phyloP scores from a whole-genome alignment of 1,140 invertebrate species.

The Orchesella cincta region DNA sequence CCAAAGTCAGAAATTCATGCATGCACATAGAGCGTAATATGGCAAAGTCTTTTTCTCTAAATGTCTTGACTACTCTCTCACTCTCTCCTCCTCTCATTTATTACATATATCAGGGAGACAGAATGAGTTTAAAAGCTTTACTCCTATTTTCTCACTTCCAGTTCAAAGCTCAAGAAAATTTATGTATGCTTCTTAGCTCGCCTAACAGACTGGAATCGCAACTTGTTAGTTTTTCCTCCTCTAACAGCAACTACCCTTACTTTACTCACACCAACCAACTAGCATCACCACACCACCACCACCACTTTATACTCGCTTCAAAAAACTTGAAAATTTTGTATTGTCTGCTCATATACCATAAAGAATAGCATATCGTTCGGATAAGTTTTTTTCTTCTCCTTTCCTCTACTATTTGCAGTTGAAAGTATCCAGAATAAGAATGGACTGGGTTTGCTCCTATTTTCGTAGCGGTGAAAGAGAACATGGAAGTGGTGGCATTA shows the following conservation, averaged over 20 bases:
- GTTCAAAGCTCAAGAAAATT: constrained; percentile 16
- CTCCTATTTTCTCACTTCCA: constrained; percentile 12
- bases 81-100: neutral
- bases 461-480: too few species aligned
- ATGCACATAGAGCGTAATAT: neutral
- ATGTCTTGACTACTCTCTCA: neutral
- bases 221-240: constrained; percentile 1
- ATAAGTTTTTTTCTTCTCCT: neutral
- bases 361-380: neutral
- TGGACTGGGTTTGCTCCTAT: too few species aligned
- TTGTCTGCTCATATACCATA: neutral
- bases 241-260: neutral
- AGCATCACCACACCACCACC: neutral
- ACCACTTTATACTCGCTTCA: neutral
- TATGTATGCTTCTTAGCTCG: neutral
- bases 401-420: too few species aligned
- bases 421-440: too few species aligned
- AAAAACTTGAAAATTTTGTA: neutral
- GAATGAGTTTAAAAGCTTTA: constrained; percentile 9
- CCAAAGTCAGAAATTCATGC: neutral
- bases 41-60: neutral
- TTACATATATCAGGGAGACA: neutral
- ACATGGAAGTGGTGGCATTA: neutral
- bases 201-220: constrained; percentile 11
- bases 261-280: neutral